Conservation (phyloP, 2,113 vertebrate genomes). For the Xyliphius kryptos region DNA sequence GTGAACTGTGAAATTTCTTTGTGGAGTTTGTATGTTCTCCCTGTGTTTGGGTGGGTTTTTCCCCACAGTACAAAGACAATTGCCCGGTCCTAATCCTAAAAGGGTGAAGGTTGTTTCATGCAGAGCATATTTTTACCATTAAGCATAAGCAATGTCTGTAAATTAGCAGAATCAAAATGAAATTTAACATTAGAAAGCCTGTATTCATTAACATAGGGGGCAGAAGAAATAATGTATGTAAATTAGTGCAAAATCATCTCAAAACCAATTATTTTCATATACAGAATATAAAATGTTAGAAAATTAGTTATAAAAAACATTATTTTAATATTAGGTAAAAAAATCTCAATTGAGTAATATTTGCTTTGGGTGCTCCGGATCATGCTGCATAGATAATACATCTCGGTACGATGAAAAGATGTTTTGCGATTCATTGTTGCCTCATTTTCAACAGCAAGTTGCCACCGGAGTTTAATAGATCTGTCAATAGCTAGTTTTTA, state of each 20-base stretch:
- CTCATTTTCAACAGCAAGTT: slow-evolving; percentile 6
- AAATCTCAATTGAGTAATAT: not conserved
- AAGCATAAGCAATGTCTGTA: not conserved
- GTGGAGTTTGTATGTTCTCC: too few species aligned
- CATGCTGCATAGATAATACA: slow-evolving; percentile 26
- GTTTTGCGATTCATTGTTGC: slow-evolving; percentile 18
- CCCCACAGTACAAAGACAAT: too few species aligned
- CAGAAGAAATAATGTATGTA: not conserved
- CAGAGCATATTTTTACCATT: not conserved
- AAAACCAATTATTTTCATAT: not conserved
- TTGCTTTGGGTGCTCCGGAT: not conserved
- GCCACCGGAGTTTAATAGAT: slow-evolving; percentile 23
- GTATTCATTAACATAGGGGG: not conserved
- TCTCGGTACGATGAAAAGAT: slow-evolving; percentile 34
- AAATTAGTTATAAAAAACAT: not conserved
- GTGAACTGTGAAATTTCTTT: too few species aligned
- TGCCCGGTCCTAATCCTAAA: too few species aligned
- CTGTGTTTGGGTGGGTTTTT: too few species aligned
- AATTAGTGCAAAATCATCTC: not conserved
- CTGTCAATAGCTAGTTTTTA: slow-evolving; percentile 22
- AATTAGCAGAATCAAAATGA: not conserved
- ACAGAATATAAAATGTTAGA: not conserved
- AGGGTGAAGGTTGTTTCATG: too few species aligned
- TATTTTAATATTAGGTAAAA: not conserved
- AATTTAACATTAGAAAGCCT: not conserved